Evolutionary conservation across 2,888 invertebrate genomes (phyloP), one percentile per base, ranked within the genome.

Genomic region (Lochmaea crataegi): DNA sequence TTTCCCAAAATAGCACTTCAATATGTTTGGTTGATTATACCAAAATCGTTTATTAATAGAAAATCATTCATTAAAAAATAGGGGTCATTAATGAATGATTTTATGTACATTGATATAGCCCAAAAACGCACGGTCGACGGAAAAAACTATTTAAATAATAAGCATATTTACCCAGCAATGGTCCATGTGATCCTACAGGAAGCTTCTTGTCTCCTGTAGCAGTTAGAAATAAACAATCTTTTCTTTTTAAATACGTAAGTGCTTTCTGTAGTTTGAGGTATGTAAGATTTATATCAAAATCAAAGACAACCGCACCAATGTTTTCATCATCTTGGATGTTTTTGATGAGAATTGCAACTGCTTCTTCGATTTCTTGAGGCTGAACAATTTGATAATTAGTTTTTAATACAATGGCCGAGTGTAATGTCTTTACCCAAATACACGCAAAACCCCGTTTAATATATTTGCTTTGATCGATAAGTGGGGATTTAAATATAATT

Each of bases 251-350:
- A 76, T 89, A 90, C 0, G 87, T 84, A 6, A 86, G 80, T 0
- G 89, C 88, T 80, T 86, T 88, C 77, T 89, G 88, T 53, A 91
- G 68, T 82, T 89, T 90, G 0, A 88, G 82, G 75, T 89, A 85
- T 77, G 89, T 90, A 6, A 88, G 81, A 78, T 86, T 87, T 63
- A 88, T 83, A 77, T 90, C 90, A 57, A 89, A 87, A 80, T 90
- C 91, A 26, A 89, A 84, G 0, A 91, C 86, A 18, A 91, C 90
- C 0, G 90, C 91, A 11, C 90, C 90, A 0, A 90, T 86, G 18
- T 88, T 87, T 2, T 83, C 83, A 71, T 90, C 87, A 56, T 88
- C 88, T 58, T 79, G 75, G 10, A 87, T 75, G 9, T 76, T 57
- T 14, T 61, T 12, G 12, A 71, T 2, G 10, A 75, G 14, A 10